phyloP scores from a whole-genome alignment of 92 coral and sea anemone species.

The Porites cylindrica region DNA sequence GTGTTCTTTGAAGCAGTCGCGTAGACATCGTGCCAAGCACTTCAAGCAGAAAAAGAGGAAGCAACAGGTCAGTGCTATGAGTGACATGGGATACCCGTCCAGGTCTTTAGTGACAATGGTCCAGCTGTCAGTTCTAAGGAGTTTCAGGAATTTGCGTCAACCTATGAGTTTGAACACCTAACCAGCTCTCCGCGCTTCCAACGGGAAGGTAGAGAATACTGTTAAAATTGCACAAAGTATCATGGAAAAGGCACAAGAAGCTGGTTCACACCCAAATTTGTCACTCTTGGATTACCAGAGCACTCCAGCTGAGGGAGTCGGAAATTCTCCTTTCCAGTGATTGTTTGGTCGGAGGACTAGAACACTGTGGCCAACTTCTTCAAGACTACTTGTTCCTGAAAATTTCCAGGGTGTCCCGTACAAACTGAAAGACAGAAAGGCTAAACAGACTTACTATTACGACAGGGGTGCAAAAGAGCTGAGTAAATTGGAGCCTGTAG shows the following conservation, averaged over 20 bases:
- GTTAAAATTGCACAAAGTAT: conserved; percentile 26
- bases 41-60: conserved; percentile 8
- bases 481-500: conserved; percentile 28
- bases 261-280: neutral
- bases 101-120: conserved; percentile 31
- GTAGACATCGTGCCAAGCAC: neutral
- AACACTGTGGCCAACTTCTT: neutral
- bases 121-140: conserved; percentile 25
- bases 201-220: conserved; percentile 39
- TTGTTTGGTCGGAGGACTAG: conserved; percentile 11
- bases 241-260: conserved; percentile 17
- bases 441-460: conserved; percentile 11
- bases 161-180: conserved; percentile 56
- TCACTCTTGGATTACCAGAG: conserved; percentile 10
- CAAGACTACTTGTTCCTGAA: neutral
- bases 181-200: conserved; percentile 41
- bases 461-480: conserved; percentile 10
- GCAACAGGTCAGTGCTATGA: conserved; percentile 5
- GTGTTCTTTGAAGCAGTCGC: conserved; percentile 3
- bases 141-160: conserved; percentile 15
- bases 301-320: conserved; percentile 23
- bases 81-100: conserved; percentile 40
- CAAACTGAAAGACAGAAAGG: conserved; percentile 15
- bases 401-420: neutral
- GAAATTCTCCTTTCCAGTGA: conserved; percentile 19